Percentiles rank a stretch among this genome's conserved stretches.
Conservation (phyloP, 2,888 invertebrate genomes). For the Luffia ferchaultella region DNA sequence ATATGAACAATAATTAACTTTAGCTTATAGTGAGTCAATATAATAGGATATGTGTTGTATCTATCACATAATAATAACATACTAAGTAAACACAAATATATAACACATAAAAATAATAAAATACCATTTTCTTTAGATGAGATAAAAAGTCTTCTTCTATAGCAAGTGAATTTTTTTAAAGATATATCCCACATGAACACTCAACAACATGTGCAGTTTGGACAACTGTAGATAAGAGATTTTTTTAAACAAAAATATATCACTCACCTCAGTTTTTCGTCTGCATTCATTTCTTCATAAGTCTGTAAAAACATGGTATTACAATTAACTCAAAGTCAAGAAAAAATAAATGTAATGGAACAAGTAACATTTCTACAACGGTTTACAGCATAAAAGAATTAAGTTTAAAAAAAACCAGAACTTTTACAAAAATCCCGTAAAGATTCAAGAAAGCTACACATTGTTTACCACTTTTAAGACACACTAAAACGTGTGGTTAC, state of each 20-base stretch:
- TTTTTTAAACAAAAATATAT: constrained; percentile 8
- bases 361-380: too few species aligned
- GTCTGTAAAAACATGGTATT: constrained; percentile 67
- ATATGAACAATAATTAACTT: too few species aligned
- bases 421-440: not conserved
- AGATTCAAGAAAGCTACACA: not conserved
- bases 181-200: constrained; percentile 2
- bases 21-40: too few species aligned
- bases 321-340: constrained; percentile 6
- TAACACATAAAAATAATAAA: not conserved
- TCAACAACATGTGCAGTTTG: not conserved
- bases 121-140: not conserved
- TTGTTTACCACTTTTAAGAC: not conserved
- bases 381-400: too few species aligned
- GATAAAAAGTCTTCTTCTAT: not conserved
- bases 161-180: not conserved
- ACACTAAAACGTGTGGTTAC: not conserved
- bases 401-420: constrained; percentile 4
- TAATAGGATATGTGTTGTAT: too few species aligned
- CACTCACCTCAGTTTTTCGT: constrained; percentile 77
- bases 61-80: too few species aligned
- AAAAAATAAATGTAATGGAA: constrained; percentile 1
- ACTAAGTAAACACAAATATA: not conserved
- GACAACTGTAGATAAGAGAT: not conserved
- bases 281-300: constrained; percentile 75